phyloP scores from a whole-genome alignment of 2,888 invertebrate genomes.

The Deilephila porcellus region DNA sequence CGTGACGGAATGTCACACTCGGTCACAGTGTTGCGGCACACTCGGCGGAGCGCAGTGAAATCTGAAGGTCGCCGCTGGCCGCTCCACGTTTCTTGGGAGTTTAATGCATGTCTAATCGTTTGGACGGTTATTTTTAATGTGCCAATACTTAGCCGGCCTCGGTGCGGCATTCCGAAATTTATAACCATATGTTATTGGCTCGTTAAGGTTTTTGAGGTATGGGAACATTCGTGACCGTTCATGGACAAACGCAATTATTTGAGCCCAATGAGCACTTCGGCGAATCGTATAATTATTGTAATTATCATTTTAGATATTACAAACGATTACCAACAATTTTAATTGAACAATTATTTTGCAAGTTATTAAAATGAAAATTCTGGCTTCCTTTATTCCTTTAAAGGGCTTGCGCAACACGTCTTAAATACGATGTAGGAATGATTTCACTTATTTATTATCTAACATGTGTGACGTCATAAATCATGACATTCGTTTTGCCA shows the following conservation, averaged over 20 bases:
- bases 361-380: slow-evolving; percentile 4
- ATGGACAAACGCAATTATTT: slow-evolving; percentile 11
- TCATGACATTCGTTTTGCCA: no score
- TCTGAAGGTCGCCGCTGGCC: slow-evolving; percentile 71
- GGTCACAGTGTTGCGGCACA: not conserved
- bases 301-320: slow-evolving; percentile 1
- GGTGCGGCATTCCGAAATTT: slow-evolving; percentile 28
- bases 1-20: slow-evolving; percentile 77
- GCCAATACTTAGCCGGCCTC: slow-evolving; percentile 37
- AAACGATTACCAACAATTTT: slow-evolving; percentile 10
- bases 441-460: no score
- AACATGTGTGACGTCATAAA: not conserved
- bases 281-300: not conserved
- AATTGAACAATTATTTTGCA: not conserved
- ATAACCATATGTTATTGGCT: slow-evolving; percentile 20
- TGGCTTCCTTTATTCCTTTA: not conserved
- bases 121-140: slow-evolving; percentile 31
- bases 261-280: not conserved
- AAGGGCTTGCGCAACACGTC: no score
- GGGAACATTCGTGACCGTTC: slow-evolving; percentile 17
- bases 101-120: slow-evolving; percentile 41
- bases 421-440: no score
- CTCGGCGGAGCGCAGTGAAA: slow-evolving; percentile 71
- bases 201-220: slow-evolving; percentile 4
- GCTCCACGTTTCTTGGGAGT: slow-evolving; percentile 59